Evolutionary conservation across 2,113 vertebrate species (phyloP).

Genomic region (Stictonetta naevosa): DNA sequence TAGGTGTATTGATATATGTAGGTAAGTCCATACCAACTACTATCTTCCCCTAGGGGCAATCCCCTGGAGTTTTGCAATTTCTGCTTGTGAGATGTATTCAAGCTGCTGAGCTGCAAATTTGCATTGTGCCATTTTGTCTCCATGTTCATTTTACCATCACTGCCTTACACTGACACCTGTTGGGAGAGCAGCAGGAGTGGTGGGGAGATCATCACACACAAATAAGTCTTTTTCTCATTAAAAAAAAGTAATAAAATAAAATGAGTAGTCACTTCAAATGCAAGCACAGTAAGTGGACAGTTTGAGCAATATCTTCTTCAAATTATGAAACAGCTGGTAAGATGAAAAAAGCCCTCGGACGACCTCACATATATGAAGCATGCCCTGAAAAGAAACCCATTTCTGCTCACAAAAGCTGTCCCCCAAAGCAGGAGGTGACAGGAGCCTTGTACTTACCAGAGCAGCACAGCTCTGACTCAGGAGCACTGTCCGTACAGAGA

Average conservation of each 20-base stretch:
- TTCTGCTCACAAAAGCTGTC: background rate
- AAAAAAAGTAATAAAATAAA: background rate
- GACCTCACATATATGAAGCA: background rate
- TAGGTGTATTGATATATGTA: background rate
- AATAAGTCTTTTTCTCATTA: background rate
- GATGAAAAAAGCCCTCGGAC: background rate
- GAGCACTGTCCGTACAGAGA: rapidly evolving
- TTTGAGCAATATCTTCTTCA: background rate
- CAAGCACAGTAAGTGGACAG: background rate
- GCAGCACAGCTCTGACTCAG: background rate
- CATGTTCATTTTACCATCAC: background rate
- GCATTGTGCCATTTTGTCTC: rapidly evolving
- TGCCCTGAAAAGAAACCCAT: background rate
- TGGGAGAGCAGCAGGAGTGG: background rate
- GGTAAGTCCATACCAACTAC: background rate
- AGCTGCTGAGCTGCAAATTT: background rate
- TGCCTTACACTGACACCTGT: background rate
- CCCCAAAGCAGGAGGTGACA: background rate
- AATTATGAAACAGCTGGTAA: background rate
- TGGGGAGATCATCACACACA: background rate
- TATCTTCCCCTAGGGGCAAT: background rate
- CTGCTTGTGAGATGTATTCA: background rate
- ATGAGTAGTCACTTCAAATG: background rate
- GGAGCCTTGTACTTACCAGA: background rate
- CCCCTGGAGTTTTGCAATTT: background rate